Evolutionary conservation across 2,888 invertebrate species (phyloP).

Genomic region (Drosophila silvestris): DNA sequence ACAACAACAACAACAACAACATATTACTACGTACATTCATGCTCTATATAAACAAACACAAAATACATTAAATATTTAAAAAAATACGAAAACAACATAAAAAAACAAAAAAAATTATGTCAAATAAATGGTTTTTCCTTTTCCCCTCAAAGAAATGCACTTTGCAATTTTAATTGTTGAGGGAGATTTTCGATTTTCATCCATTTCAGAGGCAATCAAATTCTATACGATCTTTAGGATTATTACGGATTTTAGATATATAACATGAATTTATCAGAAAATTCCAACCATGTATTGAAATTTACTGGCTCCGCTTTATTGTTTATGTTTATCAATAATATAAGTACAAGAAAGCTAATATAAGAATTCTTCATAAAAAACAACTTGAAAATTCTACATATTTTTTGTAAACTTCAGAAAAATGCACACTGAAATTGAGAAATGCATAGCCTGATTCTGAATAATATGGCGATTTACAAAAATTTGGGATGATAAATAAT

Average conservation of each 20-base stretch:
- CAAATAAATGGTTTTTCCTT: slow-evolving; percentile 82
- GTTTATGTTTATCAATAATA: too few relatives aligned
- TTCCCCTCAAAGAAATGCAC: slow-evolving; percentile 74
- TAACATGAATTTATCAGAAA: not conserved
- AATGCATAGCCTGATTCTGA: too few relatives aligned
- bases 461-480: too few relatives aligned
- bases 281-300: too few relatives aligned
- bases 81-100: slow-evolving; percentile 40
- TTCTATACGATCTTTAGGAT: not conserved
- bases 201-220: not conserved
- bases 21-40: slow-evolving; percentile 79
- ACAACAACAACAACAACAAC: slow-evolving; percentile 49
- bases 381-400: not conserved
- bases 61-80: slow-evolving; percentile 60
- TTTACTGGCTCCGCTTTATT: too few relatives aligned
- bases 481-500: too few relatives aligned
- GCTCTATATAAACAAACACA: slow-evolving; percentile 74
- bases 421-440: too few relatives aligned
- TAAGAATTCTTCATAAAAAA: not conserved
- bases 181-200: not conserved
- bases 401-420: not conserved
- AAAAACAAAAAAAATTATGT: slow-evolving; percentile 64
- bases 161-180: slow-evolving; percentile 19
- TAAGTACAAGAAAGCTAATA: too few relatives aligned
- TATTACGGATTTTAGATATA: not conserved